A percentile compares a stretch with the other conserved stretches of the same genome.
Evolutionary conservation across 2,113 vertebrate genomes (phyloP).

Genomic region (Cairina moschata): DNA sequence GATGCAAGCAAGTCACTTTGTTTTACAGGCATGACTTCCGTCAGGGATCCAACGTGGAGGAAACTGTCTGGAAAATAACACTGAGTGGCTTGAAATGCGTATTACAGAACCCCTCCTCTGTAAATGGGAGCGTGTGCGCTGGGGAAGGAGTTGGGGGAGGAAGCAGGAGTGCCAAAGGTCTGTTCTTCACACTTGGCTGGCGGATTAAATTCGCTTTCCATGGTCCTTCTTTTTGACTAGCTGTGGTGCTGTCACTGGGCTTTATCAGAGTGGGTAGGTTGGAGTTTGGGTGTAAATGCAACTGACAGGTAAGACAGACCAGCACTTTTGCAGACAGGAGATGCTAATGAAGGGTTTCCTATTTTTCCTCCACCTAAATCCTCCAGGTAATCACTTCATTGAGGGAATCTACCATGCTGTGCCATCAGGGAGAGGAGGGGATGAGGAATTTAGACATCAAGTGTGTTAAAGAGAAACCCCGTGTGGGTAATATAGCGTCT

Average conservation of each 20-base stretch:
- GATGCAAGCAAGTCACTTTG: constrained; percentile 47
- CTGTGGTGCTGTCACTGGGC: neutral
- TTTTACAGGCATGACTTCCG: constrained; percentile 58
- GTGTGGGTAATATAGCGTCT: neutral
- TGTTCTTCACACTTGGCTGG: constrained; percentile 48
- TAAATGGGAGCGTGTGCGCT: neutral
- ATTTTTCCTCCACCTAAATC: neutral
- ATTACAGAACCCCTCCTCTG: neutral
- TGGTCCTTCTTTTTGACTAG: neutral
- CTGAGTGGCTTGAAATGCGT: constrained; percentile 45
- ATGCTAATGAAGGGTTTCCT: no score
- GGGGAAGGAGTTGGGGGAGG: neutral
- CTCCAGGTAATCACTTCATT: neutral
- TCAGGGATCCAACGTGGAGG: constrained; percentile 24
- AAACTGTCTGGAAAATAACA: constrained; percentile 66
- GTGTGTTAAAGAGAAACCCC: neutral
- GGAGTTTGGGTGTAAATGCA: neutral
- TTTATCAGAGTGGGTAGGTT: neutral
- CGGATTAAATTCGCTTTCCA: neutral
- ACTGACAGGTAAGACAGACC: neutral
- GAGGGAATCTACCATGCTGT: neutral
- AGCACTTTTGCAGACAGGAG: neutral
- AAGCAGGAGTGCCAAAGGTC: constrained; percentile 29
- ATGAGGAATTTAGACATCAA: neutral
- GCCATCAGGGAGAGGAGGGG: neutral